These are phyloP conservation scores for Silurus aristotelis DNA, from an alignment of 2,797 vertebrate genomes.

Conservation along the genomic window DNA sequence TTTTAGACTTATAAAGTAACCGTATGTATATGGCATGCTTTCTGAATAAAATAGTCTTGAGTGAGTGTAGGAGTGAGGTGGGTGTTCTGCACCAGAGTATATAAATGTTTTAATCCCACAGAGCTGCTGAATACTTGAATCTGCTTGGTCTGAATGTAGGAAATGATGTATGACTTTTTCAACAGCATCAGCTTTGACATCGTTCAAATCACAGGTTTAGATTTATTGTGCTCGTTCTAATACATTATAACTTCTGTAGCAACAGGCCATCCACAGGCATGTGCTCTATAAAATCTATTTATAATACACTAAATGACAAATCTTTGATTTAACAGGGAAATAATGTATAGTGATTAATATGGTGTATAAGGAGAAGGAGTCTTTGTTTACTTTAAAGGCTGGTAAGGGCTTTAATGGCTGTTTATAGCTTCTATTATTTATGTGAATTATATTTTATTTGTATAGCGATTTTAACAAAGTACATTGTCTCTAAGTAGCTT, in stretches of 20 bases:
- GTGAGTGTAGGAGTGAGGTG: neutral
- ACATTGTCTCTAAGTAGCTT: too few species aligned
- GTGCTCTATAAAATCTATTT: neutral
- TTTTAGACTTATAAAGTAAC: neutral
- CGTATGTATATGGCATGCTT: neutral
- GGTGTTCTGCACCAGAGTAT: neutral
- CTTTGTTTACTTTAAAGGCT: neutral
- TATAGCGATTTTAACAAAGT: too few species aligned
- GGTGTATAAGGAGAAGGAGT: neutral
- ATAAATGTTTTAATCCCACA: neutral
- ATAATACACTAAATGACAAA: neutral
- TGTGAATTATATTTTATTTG: too few species aligned
- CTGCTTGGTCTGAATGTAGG: neutral
- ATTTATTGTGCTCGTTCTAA: neutral
- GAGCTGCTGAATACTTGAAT: neutral
- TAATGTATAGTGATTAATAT: neutral
- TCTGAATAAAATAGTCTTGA: neutral
- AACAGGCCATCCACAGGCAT: neutral
- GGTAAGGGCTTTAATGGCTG: neutral
- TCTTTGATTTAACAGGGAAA: neutral
- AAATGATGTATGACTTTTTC: neutral
- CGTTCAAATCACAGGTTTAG: neutral
- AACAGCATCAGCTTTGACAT: neutral
- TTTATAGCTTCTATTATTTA: neutral
- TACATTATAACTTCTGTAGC: neutral